Evolutionary conservation across 2,888 invertebrate genomes (phyloP), one percentile per base, ranked within the genome.

Genomic region (Germaria angustata): DNA sequence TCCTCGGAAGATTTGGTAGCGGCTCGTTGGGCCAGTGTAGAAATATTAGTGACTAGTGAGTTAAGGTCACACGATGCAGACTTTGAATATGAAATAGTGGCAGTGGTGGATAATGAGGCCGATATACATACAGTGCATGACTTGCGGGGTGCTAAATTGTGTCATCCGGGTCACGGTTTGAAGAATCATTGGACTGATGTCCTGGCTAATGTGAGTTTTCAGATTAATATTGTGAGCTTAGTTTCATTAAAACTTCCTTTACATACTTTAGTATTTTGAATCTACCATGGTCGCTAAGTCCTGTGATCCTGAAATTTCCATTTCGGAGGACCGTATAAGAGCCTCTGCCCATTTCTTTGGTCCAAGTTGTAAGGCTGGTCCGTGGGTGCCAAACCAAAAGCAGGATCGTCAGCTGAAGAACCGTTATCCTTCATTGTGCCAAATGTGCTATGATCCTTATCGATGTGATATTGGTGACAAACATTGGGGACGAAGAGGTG

Each of bases 1-100:
- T 95, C 95, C 68, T 95, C 97, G 0, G 97, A 97, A 88, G 97
- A 97, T 90, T 93, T 97, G 86, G 93, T 97, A 5, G 94, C 95
- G 0, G 94, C 95, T 0, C 92, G 93, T 71, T 95, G 95, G 93
- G 93, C 94, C 0, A 92, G 93, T 73, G 92, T 94, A 0, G 94
- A 95, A 81, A 93, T 96, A 41, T 91, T 95, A 63, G 93, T 96
- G 77, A 95, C 95, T 3, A 94, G 94, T 85, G 95, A 96, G 87
- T 87, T 96, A 44, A 91, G 94, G 73, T 92, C 93, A 32, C 92
- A 92, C 78, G 89, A 92, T 11, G 92, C 92, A 53, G 88, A 91
- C 11, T 93, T 92, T 85, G 93, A 93, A 84, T 94, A 94, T 86
- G 93, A 94, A 89, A 92, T 95, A 59, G 93, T 95, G 0, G 94